Evolutionary conservation across 2,113 vertebrate species (phyloP), one percentile per base, ranked within the genome.

Genomic region (Alethe diademata): DNA sequence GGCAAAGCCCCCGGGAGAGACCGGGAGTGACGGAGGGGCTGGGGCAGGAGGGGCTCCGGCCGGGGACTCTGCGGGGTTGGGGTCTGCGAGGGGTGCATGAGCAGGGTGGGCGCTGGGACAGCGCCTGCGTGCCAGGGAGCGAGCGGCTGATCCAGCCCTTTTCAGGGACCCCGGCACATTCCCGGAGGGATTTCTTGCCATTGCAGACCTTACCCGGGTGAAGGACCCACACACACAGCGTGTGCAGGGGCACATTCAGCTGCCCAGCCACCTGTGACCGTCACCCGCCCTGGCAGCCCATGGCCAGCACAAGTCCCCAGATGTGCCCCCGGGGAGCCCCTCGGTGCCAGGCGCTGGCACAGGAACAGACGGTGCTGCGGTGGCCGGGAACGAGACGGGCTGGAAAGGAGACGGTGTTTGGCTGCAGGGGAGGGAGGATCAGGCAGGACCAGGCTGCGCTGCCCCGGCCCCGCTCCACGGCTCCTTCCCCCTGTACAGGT

Each of bases 151-250:
- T n/a, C 56, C 83, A 65, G 48, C 50, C 38, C 50, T 64, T 4
- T 3, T 3, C 20, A 2, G 40, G 13, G 35, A 75, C 26, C 40
- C 20, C 0, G 0, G 35, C 7, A 3, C 3, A 0, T 33, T 33
- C n/a, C n/a, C 0, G 3, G 4, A 20, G 19, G 20, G 11, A 19
- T 12, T 22, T 60, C 47, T 47, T 36, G 53, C 79, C n/a, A 14
- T 35, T 38, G 43, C 38, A 36, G 36, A 31, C 25, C 24, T 40
- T 26, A 6, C 23, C 24, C 25, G 51, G 12, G 29, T 3, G 3
- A 73, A 74, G 28, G 12, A 50, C 31, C 38, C 2, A 2, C 40
- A 19, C 12, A 8, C 35, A 33, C 75, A 23, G 66, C 66, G n/a
- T 20, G 42, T 38, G 35, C 0, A 2, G 58, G 76, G 53, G 8